These are phyloP conservation scores for Austrolebias charrua DNA, from an alignment of 2,797 vertebrate genomes.

Conservation along the genomic window DNA sequence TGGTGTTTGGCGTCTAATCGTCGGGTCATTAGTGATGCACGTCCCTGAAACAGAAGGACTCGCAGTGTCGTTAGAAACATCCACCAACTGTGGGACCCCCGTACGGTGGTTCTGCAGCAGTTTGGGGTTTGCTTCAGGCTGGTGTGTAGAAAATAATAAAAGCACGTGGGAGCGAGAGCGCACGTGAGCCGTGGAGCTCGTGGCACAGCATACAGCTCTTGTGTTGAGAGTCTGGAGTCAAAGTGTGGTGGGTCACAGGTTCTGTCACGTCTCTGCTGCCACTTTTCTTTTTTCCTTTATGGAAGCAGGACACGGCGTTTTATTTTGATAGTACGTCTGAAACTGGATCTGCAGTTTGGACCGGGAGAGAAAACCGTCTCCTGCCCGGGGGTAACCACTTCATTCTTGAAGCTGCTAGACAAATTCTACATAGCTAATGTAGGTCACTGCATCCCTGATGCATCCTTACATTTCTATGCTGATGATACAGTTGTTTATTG, in stretches of 20 bases:
- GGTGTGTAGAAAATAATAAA: slow-evolving; percentile 17
- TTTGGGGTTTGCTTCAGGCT: slow-evolving; percentile 42
- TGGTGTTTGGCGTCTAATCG: not conserved
- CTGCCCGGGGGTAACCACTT: not conserved
- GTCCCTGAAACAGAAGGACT: not conserved
- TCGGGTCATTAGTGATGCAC: not conserved
- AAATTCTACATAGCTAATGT: no score
- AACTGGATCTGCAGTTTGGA: slow-evolving; percentile 2
- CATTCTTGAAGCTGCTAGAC: slow-evolving; percentile 1
- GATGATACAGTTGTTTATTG: no score
- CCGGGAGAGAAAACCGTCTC: not conserved
- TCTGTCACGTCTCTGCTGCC: not conserved
- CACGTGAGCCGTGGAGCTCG: slow-evolving; percentile 53
- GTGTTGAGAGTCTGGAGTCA: not conserved
- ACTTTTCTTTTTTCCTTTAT: not conserved
- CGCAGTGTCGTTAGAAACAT: not conserved
- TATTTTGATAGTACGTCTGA: not conserved
- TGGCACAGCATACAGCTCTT: slow-evolving; percentile 27
- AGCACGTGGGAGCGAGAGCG: slow-evolving; percentile 50
- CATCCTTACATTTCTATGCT: no score
- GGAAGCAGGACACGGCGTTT: not conserved
- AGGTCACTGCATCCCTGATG: no score
- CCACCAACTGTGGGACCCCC: slow-evolving; percentile 4
- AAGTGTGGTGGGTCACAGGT: not conserved
- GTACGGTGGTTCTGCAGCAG: slow-evolving; percentile 28